Base-by-base conservation (phyloP, 1,140 invertebrate species). In the Streblospio benedicti region DNA sequence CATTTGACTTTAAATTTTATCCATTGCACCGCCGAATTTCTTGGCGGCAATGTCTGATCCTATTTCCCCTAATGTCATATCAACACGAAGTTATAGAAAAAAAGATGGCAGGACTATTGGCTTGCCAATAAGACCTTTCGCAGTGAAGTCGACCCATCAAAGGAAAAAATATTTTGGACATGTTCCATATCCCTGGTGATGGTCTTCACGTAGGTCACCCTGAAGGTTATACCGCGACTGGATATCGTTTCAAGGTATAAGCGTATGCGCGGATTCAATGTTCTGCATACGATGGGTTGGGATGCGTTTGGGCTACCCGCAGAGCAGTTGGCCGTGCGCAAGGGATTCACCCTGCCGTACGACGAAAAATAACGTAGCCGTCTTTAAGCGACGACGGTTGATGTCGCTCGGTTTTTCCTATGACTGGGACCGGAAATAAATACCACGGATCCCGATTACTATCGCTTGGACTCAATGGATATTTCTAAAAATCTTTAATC, bases 171-270 rank as follows among this genome's bases (percentile, higher is more conserved):
- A n/a, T n/a, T n/a, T n/a, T 95, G 9, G 88, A 92, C 2, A 97
- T 97, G 93, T 97, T 97, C 80, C 93, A 93, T 0, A 97, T 96
- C 81, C 92, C 93, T n/a, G 95, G 91, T 31, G 93, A 92, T 18
- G 83, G 85, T 57, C 80, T 97, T 9, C 93, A 97, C 71, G 89
- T 97, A 87, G 93, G 93, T 0, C 93, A 97, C 82, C 88, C 95
- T 32, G 79, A 93, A 66, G 90, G 96, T 2, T 97, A 97, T 70
- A 86, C 90, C n/a, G 89, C 94, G 63, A 90, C 90, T 65, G n/a
- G 93, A 97, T 79, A 80, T 86, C 0, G 79, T n/a, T 61, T 86
- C 92, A 30, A 80, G 90, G 60, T 95, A 89, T 78, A 84, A 92
- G 18, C 31, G 53, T 9, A 35, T 55, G 35, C 4, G 28, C 9